Percentiles rank a stretch among this genome's conserved stretches.
Conservation (phyloP, 1,140 invertebrate genomes). For the Cotesia glomerata region DNA sequence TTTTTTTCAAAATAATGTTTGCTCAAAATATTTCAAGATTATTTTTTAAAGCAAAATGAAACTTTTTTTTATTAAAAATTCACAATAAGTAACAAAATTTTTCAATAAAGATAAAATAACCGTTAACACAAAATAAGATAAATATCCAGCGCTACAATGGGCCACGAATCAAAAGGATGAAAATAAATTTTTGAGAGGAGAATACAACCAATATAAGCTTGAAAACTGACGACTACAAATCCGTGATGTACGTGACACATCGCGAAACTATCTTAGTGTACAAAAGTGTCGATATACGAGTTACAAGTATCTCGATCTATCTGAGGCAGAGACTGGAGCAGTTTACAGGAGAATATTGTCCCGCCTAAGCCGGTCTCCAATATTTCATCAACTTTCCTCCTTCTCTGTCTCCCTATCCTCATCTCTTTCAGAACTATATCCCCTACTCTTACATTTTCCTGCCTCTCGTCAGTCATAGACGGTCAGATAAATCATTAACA, state of each 20-base stretch:
- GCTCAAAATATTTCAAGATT: too few relatives aligned
- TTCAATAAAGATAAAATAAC: background rate
- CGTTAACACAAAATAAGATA: too few relatives aligned
- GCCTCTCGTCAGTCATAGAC: background rate
- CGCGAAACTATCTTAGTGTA: background rate
- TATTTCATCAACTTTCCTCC: constrained; percentile 63
- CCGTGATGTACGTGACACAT: background rate
- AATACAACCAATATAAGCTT: constrained; percentile 20
- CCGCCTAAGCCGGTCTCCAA: constrained; percentile 61
- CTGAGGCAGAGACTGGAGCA: constrained; percentile 46
- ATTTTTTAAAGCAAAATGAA: too few relatives aligned
- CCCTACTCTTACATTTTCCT: constrained; percentile 9
- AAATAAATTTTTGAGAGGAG: background rate
- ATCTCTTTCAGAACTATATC: background rate
- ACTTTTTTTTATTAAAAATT: background rate
- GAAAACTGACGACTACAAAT: constrained; percentile 18
- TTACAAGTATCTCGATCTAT: constrained; percentile 44
- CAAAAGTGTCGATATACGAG: constrained; percentile 20
- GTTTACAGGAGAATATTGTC: constrained; percentile 62
- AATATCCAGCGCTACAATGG: too few relatives aligned
- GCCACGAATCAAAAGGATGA: too few relatives aligned
- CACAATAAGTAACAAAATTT: background rate
- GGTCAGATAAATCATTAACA: too few relatives aligned
- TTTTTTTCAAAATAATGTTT: too few relatives aligned
- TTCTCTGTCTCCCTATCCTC: constrained; percentile 42